Evolutionary conservation across 2,797 vertebrate species (phyloP).

Genomic region (Chanos chanos): DNA sequence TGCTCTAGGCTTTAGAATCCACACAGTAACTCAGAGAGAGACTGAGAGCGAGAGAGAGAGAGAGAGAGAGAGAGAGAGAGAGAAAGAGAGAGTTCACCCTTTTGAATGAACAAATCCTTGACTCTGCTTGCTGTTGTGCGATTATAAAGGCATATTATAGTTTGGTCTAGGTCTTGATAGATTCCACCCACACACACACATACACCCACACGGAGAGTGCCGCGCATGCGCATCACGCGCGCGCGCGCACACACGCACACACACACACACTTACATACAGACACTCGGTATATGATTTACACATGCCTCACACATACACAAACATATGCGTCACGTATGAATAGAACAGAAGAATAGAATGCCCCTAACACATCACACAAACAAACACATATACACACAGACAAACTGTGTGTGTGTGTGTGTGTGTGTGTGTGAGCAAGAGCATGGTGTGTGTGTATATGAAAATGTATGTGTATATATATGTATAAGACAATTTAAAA

Average conservation of each 20-base stretch:
- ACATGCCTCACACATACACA: conserved; percentile 41
- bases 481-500: too few relatives aligned
- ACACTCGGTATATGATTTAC: conserved; percentile 9
- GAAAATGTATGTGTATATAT: too few relatives aligned
- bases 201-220: conserved; percentile 36
- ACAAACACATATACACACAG: too few relatives aligned
- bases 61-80: neutral
- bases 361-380: too few relatives aligned
- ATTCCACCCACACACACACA: conserved; percentile 62
- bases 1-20: neutral
- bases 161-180: conserved; percentile 63
- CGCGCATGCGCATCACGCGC: neutral
- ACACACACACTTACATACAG: neutral
- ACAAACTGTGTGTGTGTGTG: too few relatives aligned
- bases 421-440: too few relatives aligned
- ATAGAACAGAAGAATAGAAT: too few relatives aligned
- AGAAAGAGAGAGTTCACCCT: conserved; percentile 47
- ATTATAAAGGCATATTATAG: conserved; percentile 63
- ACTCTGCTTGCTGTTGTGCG: conserved; percentile 60
- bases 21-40: neutral
- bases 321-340: too few relatives aligned
- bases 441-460: too few relatives aligned
- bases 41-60: conserved; percentile 9
- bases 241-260: neutral
- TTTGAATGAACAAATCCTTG: conserved; percentile 62